Evolutionary conservation across 2,797 vertebrate species (phyloP), one percentile per base, ranked within the genome.

Genomic region (Ataeniobius toweri): DNA sequence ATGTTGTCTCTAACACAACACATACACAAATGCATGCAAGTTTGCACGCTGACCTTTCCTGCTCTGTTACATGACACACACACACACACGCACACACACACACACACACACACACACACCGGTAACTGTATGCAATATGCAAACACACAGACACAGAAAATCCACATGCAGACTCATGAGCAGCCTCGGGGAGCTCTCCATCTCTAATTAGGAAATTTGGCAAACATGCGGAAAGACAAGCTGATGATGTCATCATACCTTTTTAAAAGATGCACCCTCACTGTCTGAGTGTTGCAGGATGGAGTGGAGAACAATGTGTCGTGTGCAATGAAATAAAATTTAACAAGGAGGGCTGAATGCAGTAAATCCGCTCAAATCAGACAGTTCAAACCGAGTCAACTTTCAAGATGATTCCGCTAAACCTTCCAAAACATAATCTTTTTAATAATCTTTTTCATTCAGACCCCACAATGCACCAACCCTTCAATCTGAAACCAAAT

Each of bases 161-260:
- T 31, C 48, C 51, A 70, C 70, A 24, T 18, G 24, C 77, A 67
- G 24, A 46, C 61, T 56, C 79, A 68, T 81, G 81, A 88, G 84
- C 87, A 86, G 83, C 89, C 79, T 75, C 0, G 46, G 79, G 86
- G 77, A 79, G 67, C 48, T 82, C 83, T 82, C 61, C 5, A 67
- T 41, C 44, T 82, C 87, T 88, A 85, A 89, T 89, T 87, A 83
- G 78, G 28, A 83, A 81, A 79, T 69, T 8, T 79, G 81, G 68
- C 79, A 85, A 73, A 88, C 78, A 88, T 79, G 79, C 73, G 75
- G n/a, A 18, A 61, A 74, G 74, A 69, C 1, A 58, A 73, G 71
- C 41, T 9, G 36, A 78, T 79, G 80, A 86, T 22, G 73, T 86
- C 84, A 76, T 89, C 71, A 36, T 73, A 88, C 78, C 82, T 86